Conservation (phyloP, 2,797 vertebrate genomes). For the Aplochiton taeniatus region DNA sequence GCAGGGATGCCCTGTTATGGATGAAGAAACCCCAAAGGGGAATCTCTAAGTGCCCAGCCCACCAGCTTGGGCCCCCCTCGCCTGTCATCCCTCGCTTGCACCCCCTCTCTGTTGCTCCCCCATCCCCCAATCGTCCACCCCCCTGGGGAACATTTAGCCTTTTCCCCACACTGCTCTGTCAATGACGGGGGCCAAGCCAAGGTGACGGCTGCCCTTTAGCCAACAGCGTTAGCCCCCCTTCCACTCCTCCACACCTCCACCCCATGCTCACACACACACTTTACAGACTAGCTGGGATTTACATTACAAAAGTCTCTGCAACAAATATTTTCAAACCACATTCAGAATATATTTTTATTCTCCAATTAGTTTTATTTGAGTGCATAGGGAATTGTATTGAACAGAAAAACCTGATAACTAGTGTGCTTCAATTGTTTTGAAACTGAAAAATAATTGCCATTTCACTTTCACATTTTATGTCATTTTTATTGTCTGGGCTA, state of each 20-base stretch:
- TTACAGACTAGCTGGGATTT: slow-evolving; percentile 39
- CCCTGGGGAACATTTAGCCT: slow-evolving; percentile 65
- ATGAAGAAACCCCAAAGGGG: slow-evolving; percentile 61
- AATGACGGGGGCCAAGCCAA: slow-evolving; percentile 55
- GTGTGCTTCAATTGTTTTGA: too few relatives aligned
- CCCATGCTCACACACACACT: slow-evolving; percentile 27
- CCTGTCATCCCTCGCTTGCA: slow-evolving; percentile 6
- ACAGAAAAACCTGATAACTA: too few relatives aligned
- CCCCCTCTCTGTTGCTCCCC: not conserved
- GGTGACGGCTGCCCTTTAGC: slow-evolving; percentile 55
- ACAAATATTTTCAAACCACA: slow-evolving; percentile 56
- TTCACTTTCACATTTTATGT: too few relatives aligned
- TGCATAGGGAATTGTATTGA: slow-evolving; percentile 12
- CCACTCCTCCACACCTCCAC: not conserved
- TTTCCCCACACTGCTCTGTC: slow-evolving; percentile 56
- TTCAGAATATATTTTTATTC: slow-evolving; percentile 36
- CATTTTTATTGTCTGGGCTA: too few relatives aligned
- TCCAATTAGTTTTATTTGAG: slow-evolving; percentile 40
- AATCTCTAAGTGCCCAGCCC: slow-evolving; percentile 46
- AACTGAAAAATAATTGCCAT: too few relatives aligned
- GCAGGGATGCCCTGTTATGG: slow-evolving; percentile 55
- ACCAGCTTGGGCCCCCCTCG: slow-evolving; percentile 37
- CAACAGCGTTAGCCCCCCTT: slow-evolving; percentile 27
- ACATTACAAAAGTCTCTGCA: slow-evolving; percentile 43
- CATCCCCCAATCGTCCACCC: not conserved